A percentile compares a stretch with the other conserved stretches of the same genome.
Evolutionary conservation across 2,113 vertebrate genomes (phyloP).

Genomic region (Otis tarda): DNA sequence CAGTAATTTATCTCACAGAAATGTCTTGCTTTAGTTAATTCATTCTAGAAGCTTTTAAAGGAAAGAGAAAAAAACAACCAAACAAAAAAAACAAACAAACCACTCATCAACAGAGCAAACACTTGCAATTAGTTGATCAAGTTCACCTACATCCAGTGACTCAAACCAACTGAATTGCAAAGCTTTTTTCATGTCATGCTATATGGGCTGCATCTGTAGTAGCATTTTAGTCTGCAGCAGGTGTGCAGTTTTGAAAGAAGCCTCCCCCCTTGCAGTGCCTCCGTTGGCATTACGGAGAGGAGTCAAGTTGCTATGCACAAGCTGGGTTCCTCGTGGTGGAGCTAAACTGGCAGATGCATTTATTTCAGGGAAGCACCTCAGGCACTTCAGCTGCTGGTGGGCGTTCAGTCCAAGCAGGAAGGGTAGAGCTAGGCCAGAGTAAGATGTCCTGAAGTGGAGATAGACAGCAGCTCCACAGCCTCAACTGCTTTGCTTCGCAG

Average conservation of each 20-base stretch:
- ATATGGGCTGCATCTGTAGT: background rate
- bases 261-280: background rate
- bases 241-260: background rate
- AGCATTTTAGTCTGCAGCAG: background rate
- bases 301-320: background rate
- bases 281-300: accelerated
- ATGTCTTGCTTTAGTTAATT: constrained; percentile 15
- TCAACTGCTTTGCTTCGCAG: background rate
- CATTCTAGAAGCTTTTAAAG: background rate
- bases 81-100: background rate
- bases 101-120: background rate
- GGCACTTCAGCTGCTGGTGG: background rate
- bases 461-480: background rate
- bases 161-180: background rate
- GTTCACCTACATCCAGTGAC: background rate
- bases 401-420: background rate
- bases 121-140: background rate
- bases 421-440: background rate
- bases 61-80: background rate
- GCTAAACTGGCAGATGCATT: background rate
- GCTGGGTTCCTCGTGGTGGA: background rate
- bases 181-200: background rate
- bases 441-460: background rate
- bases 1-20: constrained; percentile 20
- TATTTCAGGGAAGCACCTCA: background rate